These are phyloP conservation scores for Phortica variegata DNA, from an alignment of 1,140 invertebrate genomes.

Conservation along the genomic window DNA sequence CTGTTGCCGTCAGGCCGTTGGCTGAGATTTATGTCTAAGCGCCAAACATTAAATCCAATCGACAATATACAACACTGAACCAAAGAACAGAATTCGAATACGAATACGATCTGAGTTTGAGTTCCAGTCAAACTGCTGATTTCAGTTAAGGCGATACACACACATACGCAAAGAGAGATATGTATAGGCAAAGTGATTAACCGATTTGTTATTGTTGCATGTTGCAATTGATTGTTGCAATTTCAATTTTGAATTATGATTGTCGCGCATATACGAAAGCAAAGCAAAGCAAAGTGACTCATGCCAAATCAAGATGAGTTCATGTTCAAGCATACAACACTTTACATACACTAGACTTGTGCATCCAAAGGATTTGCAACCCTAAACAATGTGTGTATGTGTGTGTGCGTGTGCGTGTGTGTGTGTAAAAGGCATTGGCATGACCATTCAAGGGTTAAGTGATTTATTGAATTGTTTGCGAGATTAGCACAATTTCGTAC, in stretches of 20 bases:
- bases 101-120: too few species aligned
- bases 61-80: too few species aligned
- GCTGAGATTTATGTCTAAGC: too few species aligned
- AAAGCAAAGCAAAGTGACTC: too few species aligned
- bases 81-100: too few species aligned
- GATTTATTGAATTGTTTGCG: conserved; percentile 52
- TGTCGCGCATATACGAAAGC: too few species aligned
- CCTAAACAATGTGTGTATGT: neutral
- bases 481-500: conserved; percentile 53
- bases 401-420: conserved; percentile 7
- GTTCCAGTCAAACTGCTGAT: neutral
- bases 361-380: too few species aligned
- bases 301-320: too few species aligned
- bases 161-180: conserved; percentile 17
- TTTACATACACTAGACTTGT: too few species aligned
- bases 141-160: conserved; percentile 3
- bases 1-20: too few species aligned
- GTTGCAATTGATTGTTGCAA: conserved; percentile 57
- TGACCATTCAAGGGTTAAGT: conserved; percentile 55
- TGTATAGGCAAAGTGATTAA: conserved; percentile 41
- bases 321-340: too few species aligned
- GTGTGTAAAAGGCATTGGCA: conserved; percentile 49
- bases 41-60: too few species aligned
- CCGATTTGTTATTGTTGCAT: conserved; percentile 44
- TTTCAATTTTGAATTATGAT: conserved; percentile 57